Percentiles rank a stretch among this genome's conserved stretches.
These are phyloP conservation scores for Vombatus ursinus DNA, from an alignment of 2,113 vertebrate genomes.

Conservation along the genomic window DNA sequence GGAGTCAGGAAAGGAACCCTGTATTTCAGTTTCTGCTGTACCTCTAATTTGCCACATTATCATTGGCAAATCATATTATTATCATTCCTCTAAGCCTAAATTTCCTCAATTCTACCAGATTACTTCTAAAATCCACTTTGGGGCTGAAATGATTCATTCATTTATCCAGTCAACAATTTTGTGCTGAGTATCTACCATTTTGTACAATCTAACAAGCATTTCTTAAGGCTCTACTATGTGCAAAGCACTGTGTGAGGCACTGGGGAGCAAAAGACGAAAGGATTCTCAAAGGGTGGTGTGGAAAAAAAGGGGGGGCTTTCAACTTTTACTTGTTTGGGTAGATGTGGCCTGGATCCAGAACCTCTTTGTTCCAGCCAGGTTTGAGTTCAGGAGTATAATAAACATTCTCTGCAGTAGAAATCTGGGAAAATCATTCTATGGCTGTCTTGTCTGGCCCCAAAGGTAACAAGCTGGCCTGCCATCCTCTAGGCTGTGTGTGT, in stretches of 20 bases:
- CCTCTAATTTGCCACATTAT: background rate
- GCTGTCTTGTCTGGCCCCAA: background rate
- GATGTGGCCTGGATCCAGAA: conserved; percentile 16
- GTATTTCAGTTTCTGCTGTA: background rate
- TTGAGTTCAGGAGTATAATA: background rate
- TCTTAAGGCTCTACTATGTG: background rate
- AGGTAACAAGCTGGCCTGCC: conserved; percentile 37
- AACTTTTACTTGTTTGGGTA: conserved; percentile 55
- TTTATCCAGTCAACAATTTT: background rate
- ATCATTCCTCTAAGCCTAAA: background rate
- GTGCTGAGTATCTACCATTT: background rate
- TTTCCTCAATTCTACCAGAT: background rate
- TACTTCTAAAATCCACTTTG: background rate
- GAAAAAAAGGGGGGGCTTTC: background rate
- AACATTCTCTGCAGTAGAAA: conserved; percentile 36
- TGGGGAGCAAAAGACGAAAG: background rate
- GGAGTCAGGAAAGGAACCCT: background rate
- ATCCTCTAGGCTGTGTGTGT: background rate
- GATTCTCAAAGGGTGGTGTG: conserved; percentile 61
- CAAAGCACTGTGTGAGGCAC: background rate
- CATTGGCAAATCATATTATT: background rate
- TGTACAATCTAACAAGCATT: background rate
- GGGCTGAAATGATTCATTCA: background rate
- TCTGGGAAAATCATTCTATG: conserved; percentile 1
- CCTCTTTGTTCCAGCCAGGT: background rate